Base-by-base conservation (phyloP, 2,113 vertebrate species). In the Cheirogaleus medius region DNA sequence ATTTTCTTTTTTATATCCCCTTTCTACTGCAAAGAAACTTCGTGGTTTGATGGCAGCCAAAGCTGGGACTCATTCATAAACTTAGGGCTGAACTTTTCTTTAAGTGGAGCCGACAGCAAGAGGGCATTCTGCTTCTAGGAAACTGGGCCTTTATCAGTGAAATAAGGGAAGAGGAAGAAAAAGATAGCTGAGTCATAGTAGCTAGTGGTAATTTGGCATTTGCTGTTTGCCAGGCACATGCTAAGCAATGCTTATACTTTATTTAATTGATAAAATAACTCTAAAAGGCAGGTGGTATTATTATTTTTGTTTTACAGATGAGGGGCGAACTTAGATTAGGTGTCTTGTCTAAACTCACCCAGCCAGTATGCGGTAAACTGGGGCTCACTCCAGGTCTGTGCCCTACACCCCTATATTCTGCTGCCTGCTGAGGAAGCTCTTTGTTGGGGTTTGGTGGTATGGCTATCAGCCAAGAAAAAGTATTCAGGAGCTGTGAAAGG, bases 381-480 rank as follows among this genome's bases (percentile, higher is more conserved):
- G 12, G 25, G 29, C n/a, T 66, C 56, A 2, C 15, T 27, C 8
- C 56, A 3, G 21, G n/a, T 32, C 66, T 15, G 37, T 20, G 23
- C 8, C 23, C 37, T n/a, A 4, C 8, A 10, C 18, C 2, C 47
- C 44, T n/a, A 12, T 4, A 5, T 7, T 10, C 9, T 3, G 34
- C 17, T 27, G 32, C 52, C 63, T 85, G 44, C 49, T 14, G 66
- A 37, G 25, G 37, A 68, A 34, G 44, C 3, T 64, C 66, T 39
- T 54, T 37, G 6, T 34, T 71, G 87, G 27, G 39, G 21, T 14
- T 17, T 37, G 18, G 32, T 21, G 34, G 42, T 21, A 0, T 13
- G 42, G 29, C 78, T 82, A 10, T 77, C 32, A 12, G 20, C 32
- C 87, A 77, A 69, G 49, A 37, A 47, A 49, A 68, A 8, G n/a